Conservation (phyloP, 2,797 vertebrate genomes). For the Poecilia picta region DNA sequence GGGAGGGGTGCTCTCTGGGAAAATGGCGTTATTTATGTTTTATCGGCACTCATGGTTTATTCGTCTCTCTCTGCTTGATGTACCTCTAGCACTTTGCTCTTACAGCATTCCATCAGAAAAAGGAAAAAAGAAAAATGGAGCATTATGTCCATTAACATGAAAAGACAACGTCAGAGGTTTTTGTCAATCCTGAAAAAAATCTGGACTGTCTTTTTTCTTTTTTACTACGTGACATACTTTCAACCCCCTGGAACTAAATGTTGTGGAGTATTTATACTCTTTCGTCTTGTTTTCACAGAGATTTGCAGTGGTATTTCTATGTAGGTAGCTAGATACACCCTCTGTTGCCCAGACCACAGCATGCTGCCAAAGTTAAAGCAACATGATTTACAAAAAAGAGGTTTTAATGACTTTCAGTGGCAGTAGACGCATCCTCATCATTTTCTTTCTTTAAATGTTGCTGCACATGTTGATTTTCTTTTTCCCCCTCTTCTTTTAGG, state of each 20-base stretch:
- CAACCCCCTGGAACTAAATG: constrained; percentile 5
- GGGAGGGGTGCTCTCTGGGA: constrained; percentile 50
- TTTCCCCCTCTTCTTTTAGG: not conserved
- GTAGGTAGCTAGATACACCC: constrained; percentile 11
- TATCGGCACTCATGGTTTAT: constrained; percentile 57
- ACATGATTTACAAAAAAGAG: constrained; percentile 18
- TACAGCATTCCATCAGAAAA: constrained; percentile 40
- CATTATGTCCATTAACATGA: constrained; percentile 57
- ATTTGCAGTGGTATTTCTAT: constrained; percentile 13
- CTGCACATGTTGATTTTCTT: constrained; percentile 37
- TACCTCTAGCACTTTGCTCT: constrained; percentile 51
- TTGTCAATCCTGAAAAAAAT: constrained; percentile 39
- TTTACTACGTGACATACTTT: constrained; percentile 14
- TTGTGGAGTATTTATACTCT: constrained; percentile 15
- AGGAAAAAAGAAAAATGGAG: constrained; percentile 5
- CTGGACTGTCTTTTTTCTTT: constrained; percentile 16
- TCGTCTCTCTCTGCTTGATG: constrained; percentile 35
- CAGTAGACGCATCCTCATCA: constrained; percentile 13
- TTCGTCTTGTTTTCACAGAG: not conserved
- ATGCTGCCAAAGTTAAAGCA: constrained; percentile 14
- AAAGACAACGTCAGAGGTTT: constrained; percentile 57
- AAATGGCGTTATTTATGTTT: constrained; percentile 75
- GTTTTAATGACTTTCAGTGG: constrained; percentile 9
- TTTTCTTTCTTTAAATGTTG: constrained; percentile 40
- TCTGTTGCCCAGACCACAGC: not conserved